phyloP scores from a whole-genome alignment of 2,797 vertebrate genomes.

The Glossophaga mutica region DNA sequence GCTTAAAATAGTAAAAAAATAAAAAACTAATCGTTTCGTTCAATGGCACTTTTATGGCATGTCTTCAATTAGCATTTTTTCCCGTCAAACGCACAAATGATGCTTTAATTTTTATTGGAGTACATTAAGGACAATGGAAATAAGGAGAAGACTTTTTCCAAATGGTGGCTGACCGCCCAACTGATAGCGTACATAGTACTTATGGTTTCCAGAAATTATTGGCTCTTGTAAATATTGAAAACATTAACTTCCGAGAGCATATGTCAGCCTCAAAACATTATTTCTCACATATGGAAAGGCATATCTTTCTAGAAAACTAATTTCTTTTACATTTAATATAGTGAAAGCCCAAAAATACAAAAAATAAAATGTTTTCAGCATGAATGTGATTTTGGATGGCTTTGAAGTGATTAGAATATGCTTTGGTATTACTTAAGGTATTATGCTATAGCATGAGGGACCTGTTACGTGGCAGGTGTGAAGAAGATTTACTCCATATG shows the following conservation, averaged over 20 bases:
- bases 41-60: slow-evolving; percentile 82
- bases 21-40: slow-evolving; percentile 74
- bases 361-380: slow-evolving; percentile 78
- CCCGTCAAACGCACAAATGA: slow-evolving; percentile 69
- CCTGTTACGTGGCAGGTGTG: slow-evolving; percentile 75
- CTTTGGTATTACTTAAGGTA: slow-evolving; percentile 72
- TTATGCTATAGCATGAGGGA: slow-evolving; percentile 69
- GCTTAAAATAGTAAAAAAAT: slow-evolving; percentile 76
- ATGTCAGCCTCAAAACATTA: slow-evolving; percentile 61
- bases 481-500: slow-evolving; percentile 77
- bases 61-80: slow-evolving; percentile 77
- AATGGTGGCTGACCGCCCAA: slow-evolving; percentile 45
- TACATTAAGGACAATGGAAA: slow-evolving; percentile 75
- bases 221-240: slow-evolving; percentile 68
- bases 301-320: slow-evolving; percentile 72
- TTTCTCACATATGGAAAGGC: slow-evolving; percentile 60
- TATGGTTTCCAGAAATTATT: slow-evolving; percentile 44
- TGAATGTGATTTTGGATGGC: slow-evolving; percentile 51
- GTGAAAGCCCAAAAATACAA: slow-evolving; percentile 68
- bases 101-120: slow-evolving; percentile 55
- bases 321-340: slow-evolving; percentile 76
- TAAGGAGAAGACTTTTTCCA: slow-evolving; percentile 62
- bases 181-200: slow-evolving; percentile 53
- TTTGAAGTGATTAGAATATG: slow-evolving; percentile 77
- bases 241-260: slow-evolving; percentile 67